Conservation (phyloP, 1,140 invertebrate genomes). For the Mya arenaria region DNA sequence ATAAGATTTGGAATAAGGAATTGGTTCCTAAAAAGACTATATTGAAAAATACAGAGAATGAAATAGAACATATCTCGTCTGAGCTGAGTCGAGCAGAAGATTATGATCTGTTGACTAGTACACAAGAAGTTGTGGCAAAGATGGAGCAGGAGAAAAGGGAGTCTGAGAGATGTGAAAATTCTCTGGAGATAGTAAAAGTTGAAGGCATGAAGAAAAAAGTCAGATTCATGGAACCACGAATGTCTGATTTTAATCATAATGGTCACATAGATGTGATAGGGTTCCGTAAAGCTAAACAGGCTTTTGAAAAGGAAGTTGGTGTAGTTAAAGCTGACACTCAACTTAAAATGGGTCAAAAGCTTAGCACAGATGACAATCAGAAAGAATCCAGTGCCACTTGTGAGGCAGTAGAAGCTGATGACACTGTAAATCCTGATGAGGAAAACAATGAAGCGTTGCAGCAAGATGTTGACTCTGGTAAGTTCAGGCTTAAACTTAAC, state of each 20-base stretch:
- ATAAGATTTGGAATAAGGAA: slow-evolving; percentile 19
- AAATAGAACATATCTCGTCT: slow-evolving; percentile 57
- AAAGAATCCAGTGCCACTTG: too few species aligned
- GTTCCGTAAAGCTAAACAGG: slow-evolving; percentile 20
- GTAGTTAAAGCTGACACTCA: too few species aligned
- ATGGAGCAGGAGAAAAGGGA: slow-evolving; percentile 26
- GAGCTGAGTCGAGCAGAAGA: slow-evolving; percentile 71
- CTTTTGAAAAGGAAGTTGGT: neutral
- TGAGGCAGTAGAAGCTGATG: too few species aligned
- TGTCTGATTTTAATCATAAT: slow-evolving; percentile 25
- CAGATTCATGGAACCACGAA: slow-evolving; percentile 39
- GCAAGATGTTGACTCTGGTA: too few species aligned
- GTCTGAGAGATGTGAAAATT: neutral
- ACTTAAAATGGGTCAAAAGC: too few species aligned
- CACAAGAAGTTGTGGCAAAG: slow-evolving; percentile 65
- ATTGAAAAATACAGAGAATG: slow-evolving; percentile 26
- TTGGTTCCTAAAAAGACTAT: slow-evolving; percentile 2
- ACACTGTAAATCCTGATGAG: too few species aligned
- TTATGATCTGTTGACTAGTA: slow-evolving; percentile 71
- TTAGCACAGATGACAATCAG: too few species aligned
- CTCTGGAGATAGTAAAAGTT: neutral
- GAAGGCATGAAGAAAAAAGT: neutral
- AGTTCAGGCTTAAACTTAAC: too few species aligned
- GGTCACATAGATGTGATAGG: slow-evolving; percentile 25
- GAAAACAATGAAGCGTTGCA: too few species aligned